phyloP scores from a whole-genome alignment of 2,797 vertebrate species.

The Phalloptychus januarius region DNA sequence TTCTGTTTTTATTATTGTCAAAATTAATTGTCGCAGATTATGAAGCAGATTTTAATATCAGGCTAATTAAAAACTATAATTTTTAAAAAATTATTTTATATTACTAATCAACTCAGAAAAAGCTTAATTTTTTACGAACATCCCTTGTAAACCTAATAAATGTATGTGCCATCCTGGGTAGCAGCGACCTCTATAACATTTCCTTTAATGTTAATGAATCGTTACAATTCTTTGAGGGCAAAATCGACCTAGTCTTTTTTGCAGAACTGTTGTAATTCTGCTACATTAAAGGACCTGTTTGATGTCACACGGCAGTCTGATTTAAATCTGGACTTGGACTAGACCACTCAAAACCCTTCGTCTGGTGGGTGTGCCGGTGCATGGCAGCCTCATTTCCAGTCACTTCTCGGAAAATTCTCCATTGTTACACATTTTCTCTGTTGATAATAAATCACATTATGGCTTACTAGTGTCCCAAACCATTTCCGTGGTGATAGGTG shows the following conservation, averaged over 20 bases:
- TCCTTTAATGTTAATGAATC: neutral
- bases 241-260: neutral
- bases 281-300: neutral
- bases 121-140: no score
- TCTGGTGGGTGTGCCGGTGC: neutral
- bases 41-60: neutral
- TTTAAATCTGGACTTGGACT: neutral
- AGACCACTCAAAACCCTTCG: neutral
- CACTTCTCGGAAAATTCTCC: neutral
- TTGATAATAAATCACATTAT: neutral
- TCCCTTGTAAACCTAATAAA: neutral
- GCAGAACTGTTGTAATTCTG: neutral
- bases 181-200: neutral
- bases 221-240: neutral
- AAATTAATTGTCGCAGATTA: neutral
- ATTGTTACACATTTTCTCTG: neutral
- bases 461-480: neutral
- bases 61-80: neutral
- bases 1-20: neutral
- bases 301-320: neutral
- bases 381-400: neutral
- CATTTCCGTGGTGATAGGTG: neutral
- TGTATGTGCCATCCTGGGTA: neutral
- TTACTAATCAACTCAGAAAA: neutral
- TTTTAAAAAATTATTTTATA: neutral